Base-by-base conservation (phyloP, 2,797 vertebrate genomes). In the Malurus leucopterus region DNA sequence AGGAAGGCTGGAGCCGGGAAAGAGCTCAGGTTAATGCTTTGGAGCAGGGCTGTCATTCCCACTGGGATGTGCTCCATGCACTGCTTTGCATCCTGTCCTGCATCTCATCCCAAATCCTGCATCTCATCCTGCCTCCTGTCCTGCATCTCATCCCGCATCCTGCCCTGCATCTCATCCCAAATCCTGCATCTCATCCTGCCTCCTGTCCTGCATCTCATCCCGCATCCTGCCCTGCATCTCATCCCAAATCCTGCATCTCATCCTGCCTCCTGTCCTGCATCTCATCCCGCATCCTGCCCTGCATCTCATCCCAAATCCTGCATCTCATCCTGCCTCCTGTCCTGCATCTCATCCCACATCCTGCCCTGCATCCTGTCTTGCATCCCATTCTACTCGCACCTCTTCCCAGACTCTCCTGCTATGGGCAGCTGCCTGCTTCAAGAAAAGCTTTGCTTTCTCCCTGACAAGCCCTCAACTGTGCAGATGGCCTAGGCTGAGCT, bases 61-160 rank as follows among this genome's bases (percentile, higher is more conserved):
- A 0, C 15, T 40, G 47, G 70, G 51, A 74, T 57, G 78, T 0
- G 0, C 65, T 69, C 47, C 14, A 22, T n/a, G 8, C 53, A 44
- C 27, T 30, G 11, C 64, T 49, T 20, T 23, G 24, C 75, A 63
- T 88, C 73, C 23, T 3, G 1, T 46, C 55, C 57, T 7, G 8
- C 49, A 19, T 59, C 38, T 6, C 3, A 2, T 41, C 51, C 41
- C 24, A 16, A 29, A 30, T 67, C 54, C 21, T 14, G 8, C 50
- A 36, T 36, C 34, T 6, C 3, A 2, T 41, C 51, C 41, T 22
- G 18, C n/a, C 27, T 67, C 54, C 34, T 36, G 34, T 9, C 34
- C 34, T 36, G 34, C 34, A 36, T 36, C 34, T 36, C 34, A 36
- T 36, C 9, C 34, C 8, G 9, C 9, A 36, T 36, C 34, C 34